These are phyloP conservation scores for Isaurus tuberculatus DNA, from an alignment of 92 coral and sea anemone genomes.

Conservation along the genomic window DNA sequence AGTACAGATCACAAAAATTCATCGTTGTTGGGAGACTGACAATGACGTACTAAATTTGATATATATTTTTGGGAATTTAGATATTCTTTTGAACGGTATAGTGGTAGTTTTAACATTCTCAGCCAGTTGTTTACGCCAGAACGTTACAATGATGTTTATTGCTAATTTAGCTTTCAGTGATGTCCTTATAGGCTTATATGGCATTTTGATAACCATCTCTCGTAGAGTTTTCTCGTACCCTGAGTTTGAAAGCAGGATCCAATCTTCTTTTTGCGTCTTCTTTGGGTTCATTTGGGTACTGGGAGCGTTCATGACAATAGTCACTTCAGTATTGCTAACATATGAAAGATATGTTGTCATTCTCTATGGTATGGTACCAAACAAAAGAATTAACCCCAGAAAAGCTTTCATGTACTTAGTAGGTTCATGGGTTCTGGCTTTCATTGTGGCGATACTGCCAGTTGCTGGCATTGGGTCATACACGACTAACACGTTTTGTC, in stretches of 20 bases:
- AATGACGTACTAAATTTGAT: constrained; percentile 30
- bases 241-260: constrained; percentile 23
- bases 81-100: constrained; percentile 11
- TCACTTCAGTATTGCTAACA: constrained; percentile 68
- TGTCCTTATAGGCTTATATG: constrained; percentile 23
- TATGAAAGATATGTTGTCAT: constrained; percentile 75
- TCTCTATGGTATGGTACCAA: constrained; percentile 71
- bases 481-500: constrained; percentile 81
- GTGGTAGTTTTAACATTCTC: constrained; percentile 17
- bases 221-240: constrained; percentile 50
- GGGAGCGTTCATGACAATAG: constrained; percentile 63
- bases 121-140: constrained; percentile 17
- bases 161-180: constrained; percentile 26
- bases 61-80: constrained; percentile 25
- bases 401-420: constrained; percentile 41
- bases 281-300: constrained; percentile 76
- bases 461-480: constrained; percentile 74
- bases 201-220: constrained; percentile 23
- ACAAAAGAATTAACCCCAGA: constrained; percentile 48
- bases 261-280: constrained; percentile 49
- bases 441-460: constrained; percentile 67
- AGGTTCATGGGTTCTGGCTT: constrained; percentile 62
- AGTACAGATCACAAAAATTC: constrained; percentile 14
- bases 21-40: constrained; percentile 42
- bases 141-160: constrained; percentile 34